Evolutionary conservation across 2,797 vertebrate species (phyloP).

Genomic region (Arrhamphus sclerolepis): DNA sequence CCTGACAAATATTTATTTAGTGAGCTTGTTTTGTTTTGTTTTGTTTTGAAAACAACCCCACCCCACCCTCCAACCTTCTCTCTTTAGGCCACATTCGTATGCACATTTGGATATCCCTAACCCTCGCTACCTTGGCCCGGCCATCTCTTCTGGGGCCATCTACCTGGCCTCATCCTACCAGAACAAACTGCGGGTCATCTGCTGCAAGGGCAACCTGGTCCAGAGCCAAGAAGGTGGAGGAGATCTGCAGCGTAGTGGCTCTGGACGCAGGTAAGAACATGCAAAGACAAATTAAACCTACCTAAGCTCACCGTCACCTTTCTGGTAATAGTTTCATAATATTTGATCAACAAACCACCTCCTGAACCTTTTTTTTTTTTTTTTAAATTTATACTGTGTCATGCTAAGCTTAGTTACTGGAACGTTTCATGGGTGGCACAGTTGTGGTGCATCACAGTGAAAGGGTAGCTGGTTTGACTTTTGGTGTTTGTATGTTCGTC

Average conservation of each 20-base stretch:
- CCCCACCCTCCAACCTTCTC: neutral
- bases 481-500: no score
- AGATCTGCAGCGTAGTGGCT: conserved; percentile 88
- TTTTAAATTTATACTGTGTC: neutral
- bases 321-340: neutral
- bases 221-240: conserved; percentile 83
- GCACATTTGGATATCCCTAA: conserved; percentile 94
- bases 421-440: no score
- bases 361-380: neutral
- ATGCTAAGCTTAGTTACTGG: neutral
- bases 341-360: neutral
- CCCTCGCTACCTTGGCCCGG: conserved; percentile 94
- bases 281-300: neutral
- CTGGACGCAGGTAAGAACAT: conserved; percentile 85
- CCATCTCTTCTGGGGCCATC: conserved; percentile 94
- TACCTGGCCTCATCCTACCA: conserved; percentile 97
- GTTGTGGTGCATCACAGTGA: no score
- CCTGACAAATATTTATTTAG: neutral
- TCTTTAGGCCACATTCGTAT: conserved; percentile 86
- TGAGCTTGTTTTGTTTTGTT: no score
- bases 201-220: conserved; percentile 97
- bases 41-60: no score
- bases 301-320: neutral
- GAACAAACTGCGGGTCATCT: conserved; percentile 95
- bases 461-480: no score